phyloP scores from a whole-genome alignment of 1,140 invertebrate species.

The Diprion similis region DNA sequence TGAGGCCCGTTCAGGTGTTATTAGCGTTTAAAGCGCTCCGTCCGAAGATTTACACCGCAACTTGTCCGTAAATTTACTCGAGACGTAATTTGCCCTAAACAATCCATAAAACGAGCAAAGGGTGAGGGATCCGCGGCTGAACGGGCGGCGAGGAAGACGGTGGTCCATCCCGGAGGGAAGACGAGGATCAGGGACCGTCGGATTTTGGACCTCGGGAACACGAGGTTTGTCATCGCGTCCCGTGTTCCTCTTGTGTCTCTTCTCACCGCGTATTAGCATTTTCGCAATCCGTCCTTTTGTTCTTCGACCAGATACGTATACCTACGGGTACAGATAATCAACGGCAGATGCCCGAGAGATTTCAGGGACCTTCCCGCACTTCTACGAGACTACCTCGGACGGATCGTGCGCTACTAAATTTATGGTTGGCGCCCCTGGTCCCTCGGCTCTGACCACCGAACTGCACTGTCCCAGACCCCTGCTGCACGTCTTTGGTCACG shows the following conservation, averaged over 20 bases:
- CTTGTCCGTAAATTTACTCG: constrained; percentile 27
- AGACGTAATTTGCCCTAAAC: constrained; percentile 30
- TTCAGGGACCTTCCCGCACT: not conserved
- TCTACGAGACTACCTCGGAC: not conserved
- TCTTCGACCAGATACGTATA: not conserved
- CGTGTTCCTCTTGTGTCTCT: not conserved
- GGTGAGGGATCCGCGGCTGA: not conserved
- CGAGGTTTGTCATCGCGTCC: not conserved
- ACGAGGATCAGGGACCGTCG: no score
- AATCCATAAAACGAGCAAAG: constrained; percentile 29
- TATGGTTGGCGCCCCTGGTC: constrained; percentile 2
- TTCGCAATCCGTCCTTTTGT: not conserved
- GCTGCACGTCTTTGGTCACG: not conserved
- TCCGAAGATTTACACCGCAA: constrained; percentile 27
- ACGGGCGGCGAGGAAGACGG: not conserved
- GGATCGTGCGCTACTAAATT: constrained; percentile 7
- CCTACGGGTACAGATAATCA: not conserved
- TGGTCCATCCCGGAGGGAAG: not conserved
- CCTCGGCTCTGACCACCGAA: not conserved
- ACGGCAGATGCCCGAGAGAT: not conserved
- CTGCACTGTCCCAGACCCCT: not conserved
- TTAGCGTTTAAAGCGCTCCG: constrained; percentile 31
- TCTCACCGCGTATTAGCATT: not conserved
- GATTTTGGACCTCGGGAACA: no score
- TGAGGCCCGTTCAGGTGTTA: constrained; percentile 25